A percentile compares a stretch with the other conserved stretches of the same genome.
Evolutionary conservation across 2,888 invertebrate genomes (phyloP).

Genomic region (Apodemia duryi): DNA sequence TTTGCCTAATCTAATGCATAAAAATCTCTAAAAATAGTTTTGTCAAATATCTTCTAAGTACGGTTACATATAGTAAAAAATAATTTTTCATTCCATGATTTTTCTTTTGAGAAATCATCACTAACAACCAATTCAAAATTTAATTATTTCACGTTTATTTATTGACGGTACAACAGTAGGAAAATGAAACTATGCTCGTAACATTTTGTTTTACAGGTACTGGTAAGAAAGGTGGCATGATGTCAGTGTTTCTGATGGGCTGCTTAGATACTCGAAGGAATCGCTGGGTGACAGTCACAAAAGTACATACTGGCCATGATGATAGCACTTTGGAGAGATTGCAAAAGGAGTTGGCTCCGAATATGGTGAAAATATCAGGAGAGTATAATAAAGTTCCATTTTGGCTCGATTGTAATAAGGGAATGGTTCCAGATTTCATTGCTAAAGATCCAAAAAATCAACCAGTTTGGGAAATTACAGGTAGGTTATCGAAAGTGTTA

Average conservation of each 20-base stretch:
- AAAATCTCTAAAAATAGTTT: no score
- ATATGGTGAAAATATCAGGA: constrained; percentile 90
- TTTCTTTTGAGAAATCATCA: no score
- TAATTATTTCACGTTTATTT: no score
- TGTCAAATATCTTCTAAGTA: no score
- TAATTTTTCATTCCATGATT: no score
- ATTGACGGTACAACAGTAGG: no score
- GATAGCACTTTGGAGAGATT: constrained; percentile 89
- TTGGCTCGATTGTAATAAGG: constrained; percentile 91
- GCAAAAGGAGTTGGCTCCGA: constrained; percentile 78
- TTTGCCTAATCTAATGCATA: no score
- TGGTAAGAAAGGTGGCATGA: constrained; percentile 93
- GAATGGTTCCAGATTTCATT: constrained; percentile 94
- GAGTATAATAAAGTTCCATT: constrained; percentile 84
- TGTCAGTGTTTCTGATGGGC: constrained; percentile 97
- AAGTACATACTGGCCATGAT: constrained; percentile 93
- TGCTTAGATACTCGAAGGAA: constrained; percentile 83
- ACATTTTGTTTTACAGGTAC: constrained; percentile 71
- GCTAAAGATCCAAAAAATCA: constrained; percentile 89
- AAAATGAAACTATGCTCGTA: constrained; percentile 1
- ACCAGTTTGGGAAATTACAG: constrained; percentile 97
- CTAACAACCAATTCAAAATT: no score
- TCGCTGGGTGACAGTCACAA: constrained; percentile 94
- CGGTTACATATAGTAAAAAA: no score
- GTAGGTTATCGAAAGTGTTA: constrained; percentile 45